Percentiles rank a stretch among this genome's conserved stretches.
phyloP scores from a whole-genome alignment of 2,888 invertebrate species.

The Melanotus villosus region DNA sequence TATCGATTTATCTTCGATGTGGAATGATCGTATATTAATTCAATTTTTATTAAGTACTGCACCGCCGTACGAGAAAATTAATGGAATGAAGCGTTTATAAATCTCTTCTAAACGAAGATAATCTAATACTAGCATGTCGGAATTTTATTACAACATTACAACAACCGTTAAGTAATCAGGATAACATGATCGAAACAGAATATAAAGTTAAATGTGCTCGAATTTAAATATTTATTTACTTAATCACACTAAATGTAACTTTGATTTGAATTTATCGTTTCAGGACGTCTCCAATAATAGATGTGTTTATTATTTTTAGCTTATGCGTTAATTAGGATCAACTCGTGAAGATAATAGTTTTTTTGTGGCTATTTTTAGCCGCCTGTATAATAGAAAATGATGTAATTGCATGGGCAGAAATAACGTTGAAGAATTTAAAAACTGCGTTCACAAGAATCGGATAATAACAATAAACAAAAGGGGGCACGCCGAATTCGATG shows the following conservation, averaged over 20 bases:
- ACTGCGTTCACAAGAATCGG: too few species aligned
- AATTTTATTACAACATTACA: not conserved
- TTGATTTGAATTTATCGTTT: not conserved
- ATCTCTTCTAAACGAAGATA: not conserved
- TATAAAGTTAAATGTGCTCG: not conserved
- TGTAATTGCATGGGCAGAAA: too few species aligned
- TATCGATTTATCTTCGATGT: not conserved
- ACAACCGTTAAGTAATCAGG: not conserved
- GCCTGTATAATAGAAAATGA: too few species aligned
- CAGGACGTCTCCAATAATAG: too few species aligned
- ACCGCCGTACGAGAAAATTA: not conserved
- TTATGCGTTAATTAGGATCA: too few species aligned
- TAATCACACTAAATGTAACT: not conserved
- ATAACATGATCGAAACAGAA: not conserved
- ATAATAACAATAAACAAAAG: too few species aligned
- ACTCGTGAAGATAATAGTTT: too few species aligned
- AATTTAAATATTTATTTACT: slow-evolving; percentile 1
- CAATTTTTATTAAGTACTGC: not conserved
- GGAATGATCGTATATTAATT: not conserved
- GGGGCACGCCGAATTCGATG: too few species aligned
- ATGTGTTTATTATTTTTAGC: too few species aligned
- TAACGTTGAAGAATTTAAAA: too few species aligned
- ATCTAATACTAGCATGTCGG: not conserved
- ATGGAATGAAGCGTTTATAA: not conserved
- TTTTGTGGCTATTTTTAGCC: too few species aligned